Evolutionary conservation across 2,888 invertebrate species (phyloP).

Genomic region (Magallana nippona): DNA sequence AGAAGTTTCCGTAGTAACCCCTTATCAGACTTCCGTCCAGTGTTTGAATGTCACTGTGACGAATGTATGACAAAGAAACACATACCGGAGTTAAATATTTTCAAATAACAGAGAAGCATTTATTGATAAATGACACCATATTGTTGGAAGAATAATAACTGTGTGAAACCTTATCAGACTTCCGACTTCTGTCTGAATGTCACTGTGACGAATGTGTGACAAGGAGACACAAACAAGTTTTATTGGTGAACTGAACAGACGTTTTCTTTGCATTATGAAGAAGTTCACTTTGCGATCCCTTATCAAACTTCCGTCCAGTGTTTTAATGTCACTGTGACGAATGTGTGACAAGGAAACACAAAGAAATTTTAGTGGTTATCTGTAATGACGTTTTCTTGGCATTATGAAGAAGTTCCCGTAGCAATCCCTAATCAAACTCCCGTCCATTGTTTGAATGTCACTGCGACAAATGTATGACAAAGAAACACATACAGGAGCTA

Average conservation of each 20-base stretch:
- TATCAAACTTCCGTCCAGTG: not conserved
- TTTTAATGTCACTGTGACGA: not conserved
- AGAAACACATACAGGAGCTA: not conserved
- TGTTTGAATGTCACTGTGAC: not conserved
- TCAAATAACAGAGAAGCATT: no score
- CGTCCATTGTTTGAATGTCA: not conserved
- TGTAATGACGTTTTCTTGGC: not conserved
- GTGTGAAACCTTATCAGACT: not conserved
- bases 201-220: not conserved
- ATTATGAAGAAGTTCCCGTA: no score
- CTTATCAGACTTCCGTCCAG: constrained; percentile 21
- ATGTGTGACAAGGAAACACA: not conserved
- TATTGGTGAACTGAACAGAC: no score
- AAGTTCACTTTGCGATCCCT: not conserved
- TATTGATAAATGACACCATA: not conserved
- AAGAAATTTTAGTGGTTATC: not conserved
- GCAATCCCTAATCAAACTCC: not conserved
- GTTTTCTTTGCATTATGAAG: no score
- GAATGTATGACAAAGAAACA: not conserved
- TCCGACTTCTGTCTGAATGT: not conserved
- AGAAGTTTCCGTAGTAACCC: not conserved
- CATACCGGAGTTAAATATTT: no score
- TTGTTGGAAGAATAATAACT: not conserved
- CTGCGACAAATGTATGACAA: not conserved
- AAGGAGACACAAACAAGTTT: not conserved